phyloP scores from a whole-genome alignment of 2,888 invertebrate species.

The Acanthosoma haemorrhoidale region DNA sequence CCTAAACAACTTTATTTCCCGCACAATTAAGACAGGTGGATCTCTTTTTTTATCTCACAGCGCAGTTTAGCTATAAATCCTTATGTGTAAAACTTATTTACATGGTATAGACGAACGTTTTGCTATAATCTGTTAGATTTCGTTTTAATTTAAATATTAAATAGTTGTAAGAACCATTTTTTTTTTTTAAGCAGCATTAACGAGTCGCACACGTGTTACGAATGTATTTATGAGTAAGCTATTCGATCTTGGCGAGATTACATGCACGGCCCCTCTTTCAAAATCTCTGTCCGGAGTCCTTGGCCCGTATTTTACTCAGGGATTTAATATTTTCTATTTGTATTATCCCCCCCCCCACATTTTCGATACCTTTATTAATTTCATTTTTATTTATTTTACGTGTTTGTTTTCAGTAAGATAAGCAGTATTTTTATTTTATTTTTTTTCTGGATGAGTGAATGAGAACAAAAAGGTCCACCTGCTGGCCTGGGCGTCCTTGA shows the following conservation, averaged over 20 bases:
- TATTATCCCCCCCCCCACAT: background rate
- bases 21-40: background rate
- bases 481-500: background rate
- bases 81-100: no score
- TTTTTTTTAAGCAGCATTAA: no score
- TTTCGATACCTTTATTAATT: background rate
- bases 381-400: background rate
- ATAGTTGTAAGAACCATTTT: background rate
- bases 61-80: no score
- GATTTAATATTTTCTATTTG: background rate
- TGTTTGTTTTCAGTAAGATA: background rate
- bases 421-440: no score
- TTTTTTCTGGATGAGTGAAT: background rate
- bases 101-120: no score
- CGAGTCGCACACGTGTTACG: no score
- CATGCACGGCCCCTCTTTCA: background rate
- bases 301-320: constrained; percentile 13
- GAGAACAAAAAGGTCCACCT: background rate
- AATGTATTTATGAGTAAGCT: no score
- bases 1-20: background rate
- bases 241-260: background rate
- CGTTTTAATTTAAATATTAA: background rate
- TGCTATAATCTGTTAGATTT: background rate
- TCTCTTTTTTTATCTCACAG: no score
- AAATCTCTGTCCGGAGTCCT: background rate